Evolutionary conservation across 1,140 invertebrate genomes (phyloP), one percentile per base, ranked within the genome.

Genomic region (Drosophila micromelanica): DNA sequence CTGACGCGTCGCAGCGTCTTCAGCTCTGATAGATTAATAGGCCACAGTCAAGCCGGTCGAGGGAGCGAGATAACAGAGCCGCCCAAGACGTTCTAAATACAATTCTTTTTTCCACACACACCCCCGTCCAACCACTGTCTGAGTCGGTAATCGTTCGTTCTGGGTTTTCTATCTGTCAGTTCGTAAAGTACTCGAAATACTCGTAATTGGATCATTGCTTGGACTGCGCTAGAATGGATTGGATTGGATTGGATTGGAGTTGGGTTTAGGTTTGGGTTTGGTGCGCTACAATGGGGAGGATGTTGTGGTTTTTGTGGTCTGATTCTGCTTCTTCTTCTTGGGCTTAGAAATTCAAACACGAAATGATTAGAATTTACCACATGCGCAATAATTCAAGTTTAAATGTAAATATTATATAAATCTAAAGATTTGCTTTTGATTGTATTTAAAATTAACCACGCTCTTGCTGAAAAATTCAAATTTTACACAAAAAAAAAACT

Each of bases 291-390:
- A 15, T 51, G 59, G 49, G 60, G 65, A 87, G 81, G 81, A 86
- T 87, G 82, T 81, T 85, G 81, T 82, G 81, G 84, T 87, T 86
- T 86, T 76, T 87, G 81, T 78, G 81, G 81, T 86, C 68, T 43
- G 45, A 43, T 37, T 38, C 42, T 43, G 12, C 20, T 54, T 20
- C 15, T 43, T 35, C 12, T 13, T 20, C 15, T 8, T 20, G 13
- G 35, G 35, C n/a, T n/a, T n/a, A 5, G 12, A 40, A 40, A 43
- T 27, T 48, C 11, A 3, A 5, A 5, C 20, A 27, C 45, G 3
- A 30, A 49, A 32, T 15, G 27, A 37, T 54, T 54, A 54, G 51
- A 35, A 37, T 38, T 3, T 37, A 13, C 23, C 23, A 23, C 23
- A 23, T 46, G 17, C 17, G 23, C 11, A 46, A 1, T 32, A 9